phyloP scores from a whole-genome alignment of 2,888 invertebrate species.

The Melieria omissa region DNA sequence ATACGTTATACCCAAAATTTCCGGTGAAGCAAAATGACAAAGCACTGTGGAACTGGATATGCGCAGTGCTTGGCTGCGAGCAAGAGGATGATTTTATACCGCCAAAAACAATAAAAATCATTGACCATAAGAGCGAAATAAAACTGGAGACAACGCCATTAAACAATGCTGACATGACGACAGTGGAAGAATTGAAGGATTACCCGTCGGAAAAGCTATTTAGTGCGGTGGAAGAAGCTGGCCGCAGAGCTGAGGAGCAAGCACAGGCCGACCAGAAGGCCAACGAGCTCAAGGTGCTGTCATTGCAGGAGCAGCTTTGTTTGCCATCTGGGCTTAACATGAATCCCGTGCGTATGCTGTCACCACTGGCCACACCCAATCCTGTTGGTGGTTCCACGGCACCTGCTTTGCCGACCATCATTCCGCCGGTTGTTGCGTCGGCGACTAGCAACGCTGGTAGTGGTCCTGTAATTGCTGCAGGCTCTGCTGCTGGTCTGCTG shows the following conservation, averaged over 20 bases:
- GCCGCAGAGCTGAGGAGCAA: slow-evolving; percentile 55
- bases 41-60: slow-evolving; percentile 81
- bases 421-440: slow-evolving; percentile 43
- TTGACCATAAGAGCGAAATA: slow-evolving; percentile 55
- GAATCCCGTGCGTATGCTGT: slow-evolving; percentile 66
- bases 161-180: slow-evolving; percentile 40
- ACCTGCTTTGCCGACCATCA: slow-evolving; percentile 41
- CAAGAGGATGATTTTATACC: slow-evolving; percentile 77
- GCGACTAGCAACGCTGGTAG: slow-evolving; percentile 31
- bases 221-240: slow-evolving; percentile 51
- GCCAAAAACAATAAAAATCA: slow-evolving; percentile 64
- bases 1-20: slow-evolving; percentile 82
- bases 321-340: slow-evolving; percentile 66
- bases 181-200: slow-evolving; percentile 50
- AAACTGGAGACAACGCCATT: slow-evolving; percentile 41
- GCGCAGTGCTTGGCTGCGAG: slow-evolving; percentile 79
- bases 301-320: slow-evolving; percentile 63
- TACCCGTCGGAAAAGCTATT: slow-evolving; percentile 39
- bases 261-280: slow-evolving; percentile 56
- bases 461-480: slow-evolving; percentile 32
- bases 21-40: slow-evolving; percentile 83
- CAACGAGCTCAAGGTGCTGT: slow-evolving; percentile 62
- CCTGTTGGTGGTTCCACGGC: slow-evolving; percentile 47
- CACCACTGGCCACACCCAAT: slow-evolving; percentile 61
- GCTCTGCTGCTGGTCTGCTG: slow-evolving; percentile 37